A percentile compares a stretch with the other conserved stretches of the same genome.
Conservation (phyloP, 2,113 vertebrate genomes). For the Percina caprodes region DNA sequence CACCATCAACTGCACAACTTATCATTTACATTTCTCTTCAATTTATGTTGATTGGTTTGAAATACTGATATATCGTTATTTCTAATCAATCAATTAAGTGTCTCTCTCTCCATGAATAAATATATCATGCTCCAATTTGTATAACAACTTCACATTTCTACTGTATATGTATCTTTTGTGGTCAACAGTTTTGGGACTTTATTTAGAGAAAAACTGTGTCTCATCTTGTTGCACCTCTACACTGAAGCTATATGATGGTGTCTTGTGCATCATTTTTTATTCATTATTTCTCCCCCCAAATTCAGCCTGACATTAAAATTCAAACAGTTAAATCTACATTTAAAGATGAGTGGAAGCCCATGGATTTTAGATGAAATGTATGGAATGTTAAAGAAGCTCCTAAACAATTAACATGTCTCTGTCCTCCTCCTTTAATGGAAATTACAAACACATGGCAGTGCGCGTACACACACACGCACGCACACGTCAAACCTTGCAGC, state of each 20-base stretch:
- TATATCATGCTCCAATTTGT: neutral
- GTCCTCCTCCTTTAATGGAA: conserved; percentile 54
- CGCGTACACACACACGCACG: neutral
- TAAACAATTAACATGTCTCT: conserved; percentile 46
- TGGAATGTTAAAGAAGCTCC: conserved; percentile 34
- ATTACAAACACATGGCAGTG: conserved; percentile 69
- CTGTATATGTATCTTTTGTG: neutral
- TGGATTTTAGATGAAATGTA: neutral
- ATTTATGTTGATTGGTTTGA: neutral
- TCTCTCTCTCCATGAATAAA: neutral
- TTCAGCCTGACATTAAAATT: neutral
- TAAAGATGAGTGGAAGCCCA: neutral
- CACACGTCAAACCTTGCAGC: conserved; percentile 71
- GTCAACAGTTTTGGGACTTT: neutral
- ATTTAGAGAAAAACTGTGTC: neutral
- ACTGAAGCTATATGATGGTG: too few species aligned
- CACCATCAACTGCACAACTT: neutral
- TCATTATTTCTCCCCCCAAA: neutral
- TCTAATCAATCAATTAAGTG: neutral
- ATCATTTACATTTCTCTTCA: neutral
- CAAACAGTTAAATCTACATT: neutral
- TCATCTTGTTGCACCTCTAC: neutral
- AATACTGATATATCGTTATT: neutral
- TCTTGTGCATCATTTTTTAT: neutral
- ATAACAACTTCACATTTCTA: neutral